Evolutionary conservation across 2,797 vertebrate species (phyloP).

Genomic region (Ceyx erithaca): DNA sequence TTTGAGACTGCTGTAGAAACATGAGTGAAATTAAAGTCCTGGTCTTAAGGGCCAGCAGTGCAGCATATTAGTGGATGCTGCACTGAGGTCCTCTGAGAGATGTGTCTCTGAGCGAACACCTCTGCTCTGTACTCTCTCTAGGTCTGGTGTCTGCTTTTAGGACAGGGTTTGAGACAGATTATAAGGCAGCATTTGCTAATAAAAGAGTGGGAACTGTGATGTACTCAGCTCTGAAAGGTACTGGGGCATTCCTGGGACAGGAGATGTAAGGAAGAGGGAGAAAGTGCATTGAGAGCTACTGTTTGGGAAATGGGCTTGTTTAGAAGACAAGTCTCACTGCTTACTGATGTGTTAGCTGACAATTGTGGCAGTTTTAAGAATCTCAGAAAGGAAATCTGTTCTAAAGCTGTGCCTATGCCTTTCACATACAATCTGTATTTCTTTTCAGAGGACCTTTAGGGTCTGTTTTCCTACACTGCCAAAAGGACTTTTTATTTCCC

Average conservation of each 20-base stretch:
- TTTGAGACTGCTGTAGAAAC: neutral
- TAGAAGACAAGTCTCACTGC: neutral
- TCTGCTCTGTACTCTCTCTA: neutral
- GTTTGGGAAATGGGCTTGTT: neutral
- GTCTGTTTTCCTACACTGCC: neutral
- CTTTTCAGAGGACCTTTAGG: neutral
- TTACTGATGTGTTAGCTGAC: neutral
- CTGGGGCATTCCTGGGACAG: neutral
- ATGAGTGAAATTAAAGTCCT: neutral
- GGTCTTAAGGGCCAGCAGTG: neutral
- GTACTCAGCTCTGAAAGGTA: neutral
- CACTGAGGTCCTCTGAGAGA: neutral
- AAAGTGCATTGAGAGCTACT: neutral
- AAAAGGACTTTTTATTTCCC: neutral
- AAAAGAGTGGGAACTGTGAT: fast-evolving
- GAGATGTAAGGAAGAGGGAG: neutral
- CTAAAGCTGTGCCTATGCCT: neutral
- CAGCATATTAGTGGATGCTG: neutral
- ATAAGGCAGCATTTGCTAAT: neutral
- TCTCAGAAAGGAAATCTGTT: neutral
- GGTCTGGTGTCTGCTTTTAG: neutral
- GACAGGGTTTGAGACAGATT: neutral
- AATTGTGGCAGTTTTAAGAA: neutral
- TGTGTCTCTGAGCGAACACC: neutral
- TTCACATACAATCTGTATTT: neutral